These are phyloP conservation scores for Brachionus plicatilis DNA, from an alignment of 1,140 invertebrate genomes.

Conservation along the genomic window DNA sequence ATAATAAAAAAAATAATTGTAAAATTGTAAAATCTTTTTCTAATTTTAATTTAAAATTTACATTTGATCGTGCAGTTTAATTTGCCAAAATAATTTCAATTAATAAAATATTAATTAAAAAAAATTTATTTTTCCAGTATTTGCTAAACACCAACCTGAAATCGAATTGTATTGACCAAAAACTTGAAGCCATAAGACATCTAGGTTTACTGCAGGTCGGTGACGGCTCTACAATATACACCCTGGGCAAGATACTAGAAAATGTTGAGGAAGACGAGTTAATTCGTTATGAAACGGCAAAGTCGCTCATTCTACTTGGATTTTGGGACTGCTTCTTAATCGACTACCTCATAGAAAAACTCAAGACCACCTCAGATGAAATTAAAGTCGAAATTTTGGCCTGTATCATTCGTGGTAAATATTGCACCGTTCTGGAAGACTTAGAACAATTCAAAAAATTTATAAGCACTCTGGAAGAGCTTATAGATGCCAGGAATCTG, in stretches of 20 bases:
- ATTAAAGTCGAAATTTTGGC: not conserved
- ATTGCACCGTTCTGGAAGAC: not conserved
- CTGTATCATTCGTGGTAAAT: not conserved
- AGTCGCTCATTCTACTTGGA: conserved; percentile 52
- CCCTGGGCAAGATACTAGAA: conserved; percentile 42
- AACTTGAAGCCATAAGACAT: conserved; percentile 49
- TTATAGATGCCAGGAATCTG: not conserved
- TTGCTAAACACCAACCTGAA: conserved; percentile 48
- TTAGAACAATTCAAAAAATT: not conserved
- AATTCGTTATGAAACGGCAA: conserved; percentile 51
- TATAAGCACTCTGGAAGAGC: not conserved
- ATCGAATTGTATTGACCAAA: conserved; percentile 47
- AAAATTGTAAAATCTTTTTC: no score
- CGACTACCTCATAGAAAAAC: not conserved
- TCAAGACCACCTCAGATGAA: not conserved
- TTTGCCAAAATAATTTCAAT: no score
- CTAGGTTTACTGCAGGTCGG: not conserved
- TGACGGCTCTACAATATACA: not conserved
- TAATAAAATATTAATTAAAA: not conserved
- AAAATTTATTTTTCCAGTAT: conserved; percentile 44
- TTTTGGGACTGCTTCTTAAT: not conserved
- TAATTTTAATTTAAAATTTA: no score
- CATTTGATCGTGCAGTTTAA: no score
- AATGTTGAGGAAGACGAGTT: conserved; percentile 46
- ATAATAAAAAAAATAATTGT: no score